Evolutionary conservation across 2,113 vertebrate species (phyloP).

Genomic region (Hypocryptadius cinnamomeus): DNA sequence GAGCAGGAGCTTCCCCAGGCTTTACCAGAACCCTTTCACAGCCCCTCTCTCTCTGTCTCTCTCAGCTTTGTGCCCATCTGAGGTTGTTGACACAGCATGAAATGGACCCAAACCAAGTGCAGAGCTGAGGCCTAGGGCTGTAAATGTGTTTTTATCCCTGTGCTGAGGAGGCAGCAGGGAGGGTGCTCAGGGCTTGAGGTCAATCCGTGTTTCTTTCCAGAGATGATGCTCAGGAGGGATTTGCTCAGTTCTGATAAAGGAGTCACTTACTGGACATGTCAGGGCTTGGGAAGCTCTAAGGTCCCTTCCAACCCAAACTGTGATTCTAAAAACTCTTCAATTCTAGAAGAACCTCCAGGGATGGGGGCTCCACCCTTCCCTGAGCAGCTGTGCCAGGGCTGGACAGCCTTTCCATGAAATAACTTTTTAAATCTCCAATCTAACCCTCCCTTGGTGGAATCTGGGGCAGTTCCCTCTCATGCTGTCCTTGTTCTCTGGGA

Average conservation of each 20-base stretch:
- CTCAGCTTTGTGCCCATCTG: neutral
- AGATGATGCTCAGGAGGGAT: accelerated
- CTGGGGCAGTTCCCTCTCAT: neutral
- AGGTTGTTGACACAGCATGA: neutral
- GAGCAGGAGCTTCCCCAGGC: neutral
- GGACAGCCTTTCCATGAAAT: neutral
- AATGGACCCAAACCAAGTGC: neutral
- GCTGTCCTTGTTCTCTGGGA: neutral
- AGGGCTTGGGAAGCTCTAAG: neutral
- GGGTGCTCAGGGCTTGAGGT: neutral
- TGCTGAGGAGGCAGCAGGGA: neutral
- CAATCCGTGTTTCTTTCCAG: accelerated
- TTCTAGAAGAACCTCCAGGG: neutral
- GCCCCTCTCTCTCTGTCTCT: neutral
- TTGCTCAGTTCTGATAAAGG: neutral
- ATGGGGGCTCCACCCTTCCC: neutral
- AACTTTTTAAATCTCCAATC: neutral
- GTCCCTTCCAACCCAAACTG: neutral
- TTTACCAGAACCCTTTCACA: neutral
- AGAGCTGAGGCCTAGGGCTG: neutral
- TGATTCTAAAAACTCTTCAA: neutral
- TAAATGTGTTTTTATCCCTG: accelerated
- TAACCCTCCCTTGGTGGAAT: no score
- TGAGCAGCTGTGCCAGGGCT: neutral
- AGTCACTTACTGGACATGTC: accelerated